A percentile compares a stretch with the other conserved stretches of the same genome.
Evolutionary conservation across 2,888 invertebrate genomes (phyloP).

Genomic region (Cephus runcator): DNA sequence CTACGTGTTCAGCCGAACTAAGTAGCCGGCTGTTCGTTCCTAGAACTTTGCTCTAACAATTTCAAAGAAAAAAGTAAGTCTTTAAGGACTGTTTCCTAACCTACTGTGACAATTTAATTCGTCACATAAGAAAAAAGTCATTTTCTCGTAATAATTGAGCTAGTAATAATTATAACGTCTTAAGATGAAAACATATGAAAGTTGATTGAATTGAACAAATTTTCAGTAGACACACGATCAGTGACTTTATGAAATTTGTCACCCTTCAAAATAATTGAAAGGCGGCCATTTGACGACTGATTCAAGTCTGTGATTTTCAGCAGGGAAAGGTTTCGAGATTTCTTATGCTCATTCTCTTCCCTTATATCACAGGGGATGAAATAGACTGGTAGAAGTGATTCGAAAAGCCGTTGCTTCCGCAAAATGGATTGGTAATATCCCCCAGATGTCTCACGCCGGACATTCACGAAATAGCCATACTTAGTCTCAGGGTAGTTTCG

Average conservation of each 20-base stretch:
- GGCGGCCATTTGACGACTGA: background rate
- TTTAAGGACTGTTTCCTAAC: background rate
- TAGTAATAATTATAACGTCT: background rate
- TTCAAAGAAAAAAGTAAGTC: background rate
- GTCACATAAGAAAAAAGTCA: background rate
- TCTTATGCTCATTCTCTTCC: background rate
- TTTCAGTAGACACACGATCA: background rate
- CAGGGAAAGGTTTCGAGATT: background rate
- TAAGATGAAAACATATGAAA: background rate
- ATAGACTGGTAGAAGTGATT: background rate
- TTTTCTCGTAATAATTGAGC: background rate
- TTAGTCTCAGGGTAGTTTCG: background rate
- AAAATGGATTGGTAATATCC: conserved; percentile 1
- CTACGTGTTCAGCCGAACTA: background rate
- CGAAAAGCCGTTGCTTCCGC: background rate
- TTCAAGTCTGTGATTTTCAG: background rate
- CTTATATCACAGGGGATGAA: background rate
- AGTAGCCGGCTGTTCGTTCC: background rate
- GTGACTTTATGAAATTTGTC: background rate
- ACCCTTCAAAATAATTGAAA: background rate
- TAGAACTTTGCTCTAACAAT: background rate
- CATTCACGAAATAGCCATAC: background rate
- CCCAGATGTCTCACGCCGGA: background rate
- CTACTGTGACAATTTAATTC: background rate
- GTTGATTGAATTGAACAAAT: background rate